Conservation (phyloP, 2,797 vertebrate genomes). For the Sarcoramphus papa region DNA sequence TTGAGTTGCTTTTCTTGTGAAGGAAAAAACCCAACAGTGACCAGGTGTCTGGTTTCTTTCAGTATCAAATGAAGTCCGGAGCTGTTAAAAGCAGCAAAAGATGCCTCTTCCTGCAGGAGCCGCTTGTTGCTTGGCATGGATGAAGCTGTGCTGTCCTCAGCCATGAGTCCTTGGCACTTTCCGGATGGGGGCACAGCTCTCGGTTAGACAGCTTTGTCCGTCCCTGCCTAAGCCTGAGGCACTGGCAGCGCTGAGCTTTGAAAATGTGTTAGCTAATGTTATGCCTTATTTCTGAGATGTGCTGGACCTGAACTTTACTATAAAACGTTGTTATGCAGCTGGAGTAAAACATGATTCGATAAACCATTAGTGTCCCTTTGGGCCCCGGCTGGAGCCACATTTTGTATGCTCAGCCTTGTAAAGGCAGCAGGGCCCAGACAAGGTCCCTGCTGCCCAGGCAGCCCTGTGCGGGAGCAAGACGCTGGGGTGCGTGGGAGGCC, state of each 20-base stretch:
- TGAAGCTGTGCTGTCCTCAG: not conserved
- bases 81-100: not conserved
- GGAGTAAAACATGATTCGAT: not conserved
- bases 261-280: not conserved
- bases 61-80: not conserved
- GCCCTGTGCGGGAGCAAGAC: not conserved
- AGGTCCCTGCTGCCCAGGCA: not conserved
- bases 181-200: fast-evolving
- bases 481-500: fast-evolving
- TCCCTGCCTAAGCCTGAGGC: not conserved
- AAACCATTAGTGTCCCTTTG: not conserved
- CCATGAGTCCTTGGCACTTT: not conserved
- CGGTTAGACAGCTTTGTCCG: not conserved
- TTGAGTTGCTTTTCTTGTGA: not conserved
- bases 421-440: not conserved
- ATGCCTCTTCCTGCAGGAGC: not conserved
- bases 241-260: not conserved
- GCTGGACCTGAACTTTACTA: not conserved
- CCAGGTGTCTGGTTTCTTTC: not conserved
- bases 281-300: not conserved
- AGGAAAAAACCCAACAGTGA: not conserved
- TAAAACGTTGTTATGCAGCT: not conserved
- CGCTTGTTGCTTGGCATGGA: fast-evolving
- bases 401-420: not conserved
- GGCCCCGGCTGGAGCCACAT: not conserved